Evolutionary conservation across 2,797 vertebrate genomes (phyloP).

Genomic region (Rhinichthys osculus): DNA sequence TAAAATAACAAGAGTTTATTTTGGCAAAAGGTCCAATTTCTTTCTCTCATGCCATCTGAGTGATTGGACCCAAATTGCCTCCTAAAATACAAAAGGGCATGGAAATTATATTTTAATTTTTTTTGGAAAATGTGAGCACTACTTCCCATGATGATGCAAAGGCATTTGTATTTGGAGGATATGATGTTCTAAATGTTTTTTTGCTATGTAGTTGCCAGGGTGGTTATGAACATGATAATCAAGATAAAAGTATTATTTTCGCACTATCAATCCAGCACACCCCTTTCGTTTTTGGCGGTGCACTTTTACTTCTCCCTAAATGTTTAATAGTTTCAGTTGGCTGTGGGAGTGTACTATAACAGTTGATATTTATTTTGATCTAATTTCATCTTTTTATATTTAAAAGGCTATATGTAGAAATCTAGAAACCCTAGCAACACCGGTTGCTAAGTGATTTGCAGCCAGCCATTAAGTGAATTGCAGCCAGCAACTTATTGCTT

Average conservation of each 20-base stretch:
- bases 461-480: too few species aligned
- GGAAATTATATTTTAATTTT: neutral
- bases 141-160: neutral
- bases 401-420: too few species aligned
- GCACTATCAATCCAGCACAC: neutral
- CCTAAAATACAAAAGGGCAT: neutral
- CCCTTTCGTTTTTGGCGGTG: too few species aligned
- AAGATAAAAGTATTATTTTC: neutral
- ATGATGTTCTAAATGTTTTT: neutral
- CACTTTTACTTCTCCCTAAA: too few species aligned
- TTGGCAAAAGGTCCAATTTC: constrained; percentile 26
- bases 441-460: too few species aligned
- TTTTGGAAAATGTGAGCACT: neutral
- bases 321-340: too few species aligned
- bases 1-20: constrained; percentile 26
- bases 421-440: too few species aligned
- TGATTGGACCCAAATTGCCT: neutral
- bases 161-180: constrained; percentile 2
- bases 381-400: too few species aligned
- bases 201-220: neutral
- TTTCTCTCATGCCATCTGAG: neutral
- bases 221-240: neutral
- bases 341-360: too few species aligned
- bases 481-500: too few species aligned
- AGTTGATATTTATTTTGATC: too few species aligned